Conservation (phyloP, 2,113 vertebrate genomes). For the Tachysurus fulvidraco region DNA sequence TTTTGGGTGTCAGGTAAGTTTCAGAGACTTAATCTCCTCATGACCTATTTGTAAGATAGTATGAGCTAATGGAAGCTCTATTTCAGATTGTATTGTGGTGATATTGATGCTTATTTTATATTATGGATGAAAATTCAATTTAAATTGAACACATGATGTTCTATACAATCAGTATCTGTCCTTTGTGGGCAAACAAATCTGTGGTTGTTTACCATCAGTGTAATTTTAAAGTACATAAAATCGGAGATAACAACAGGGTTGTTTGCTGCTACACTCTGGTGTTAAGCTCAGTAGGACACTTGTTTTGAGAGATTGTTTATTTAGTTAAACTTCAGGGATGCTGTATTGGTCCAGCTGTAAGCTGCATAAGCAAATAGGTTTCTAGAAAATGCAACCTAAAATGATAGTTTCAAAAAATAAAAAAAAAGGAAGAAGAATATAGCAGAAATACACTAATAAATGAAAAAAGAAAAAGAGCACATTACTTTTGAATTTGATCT, state of each 20-base stretch:
- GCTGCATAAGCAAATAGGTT: slow-evolving; percentile 66
- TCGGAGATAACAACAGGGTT: slow-evolving; percentile 10
- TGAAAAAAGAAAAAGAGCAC: background rate
- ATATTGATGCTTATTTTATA: background rate
- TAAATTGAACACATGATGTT: background rate
- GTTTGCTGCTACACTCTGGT: slow-evolving; percentile 13
- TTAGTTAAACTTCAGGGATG: slow-evolving; percentile 43
- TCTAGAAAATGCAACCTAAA: background rate
- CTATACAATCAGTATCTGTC: background rate
- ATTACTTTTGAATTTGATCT: background rate
- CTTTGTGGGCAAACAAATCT: background rate
- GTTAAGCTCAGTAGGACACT: slow-evolving; percentile 28
- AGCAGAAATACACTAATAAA: background rate
- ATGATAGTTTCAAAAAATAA: too few relatives aligned
- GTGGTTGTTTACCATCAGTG: slow-evolving; percentile 7
- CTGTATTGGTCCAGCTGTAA: slow-evolving; percentile 69
- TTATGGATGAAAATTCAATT: background rate
- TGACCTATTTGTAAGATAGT: background rate
- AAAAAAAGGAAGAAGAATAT: too few relatives aligned
- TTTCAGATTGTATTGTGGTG: background rate
- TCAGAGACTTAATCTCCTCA: background rate
- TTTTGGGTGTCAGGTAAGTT: slow-evolving; percentile 91
- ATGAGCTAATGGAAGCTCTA: background rate
- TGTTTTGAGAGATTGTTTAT: slow-evolving; percentile 42
- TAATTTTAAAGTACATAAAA: background rate